Evolutionary conservation across 2,113 vertebrate species (phyloP).

Genomic region (Neolamprologus cancellatus): DNA sequence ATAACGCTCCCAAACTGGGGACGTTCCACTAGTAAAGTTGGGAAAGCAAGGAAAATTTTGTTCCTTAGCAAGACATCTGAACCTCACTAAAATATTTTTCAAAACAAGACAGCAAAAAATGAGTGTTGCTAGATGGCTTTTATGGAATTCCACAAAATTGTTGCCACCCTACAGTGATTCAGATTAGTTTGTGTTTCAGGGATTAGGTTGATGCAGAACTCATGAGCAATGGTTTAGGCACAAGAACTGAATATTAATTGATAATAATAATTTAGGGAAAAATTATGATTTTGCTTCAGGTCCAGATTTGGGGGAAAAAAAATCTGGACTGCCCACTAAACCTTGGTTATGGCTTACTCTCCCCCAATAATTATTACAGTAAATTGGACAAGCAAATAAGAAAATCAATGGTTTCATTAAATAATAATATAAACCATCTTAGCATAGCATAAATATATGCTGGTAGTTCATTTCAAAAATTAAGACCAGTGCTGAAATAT

Average conservation of each 20-base stretch:
- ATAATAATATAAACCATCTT: not conserved
- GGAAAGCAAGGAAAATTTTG: not conserved
- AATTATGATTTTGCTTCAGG: not conserved
- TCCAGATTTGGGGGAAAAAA: not conserved
- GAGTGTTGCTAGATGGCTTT: not conserved
- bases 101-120: not conserved
- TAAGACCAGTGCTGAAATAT: not conserved
- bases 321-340: not conserved
- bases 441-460: not conserved
- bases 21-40: not conserved
- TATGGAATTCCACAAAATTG: not conserved
- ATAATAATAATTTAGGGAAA: not conserved
- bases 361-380: rapidly evolving
- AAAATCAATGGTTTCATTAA: not conserved
- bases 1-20: rapidly evolving
- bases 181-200: not conserved
- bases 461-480: not conserved
- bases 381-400: not conserved
- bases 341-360: not conserved
- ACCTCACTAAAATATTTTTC: not conserved
- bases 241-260: not conserved
- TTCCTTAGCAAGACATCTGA: not conserved
- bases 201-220: not conserved
- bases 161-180: not conserved
- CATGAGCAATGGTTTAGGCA: not conserved